Percentiles rank a stretch among this genome's conserved stretches.
Conservation (phyloP, 2,113 vertebrate species). For the Aptenodytes forsteri region DNA sequence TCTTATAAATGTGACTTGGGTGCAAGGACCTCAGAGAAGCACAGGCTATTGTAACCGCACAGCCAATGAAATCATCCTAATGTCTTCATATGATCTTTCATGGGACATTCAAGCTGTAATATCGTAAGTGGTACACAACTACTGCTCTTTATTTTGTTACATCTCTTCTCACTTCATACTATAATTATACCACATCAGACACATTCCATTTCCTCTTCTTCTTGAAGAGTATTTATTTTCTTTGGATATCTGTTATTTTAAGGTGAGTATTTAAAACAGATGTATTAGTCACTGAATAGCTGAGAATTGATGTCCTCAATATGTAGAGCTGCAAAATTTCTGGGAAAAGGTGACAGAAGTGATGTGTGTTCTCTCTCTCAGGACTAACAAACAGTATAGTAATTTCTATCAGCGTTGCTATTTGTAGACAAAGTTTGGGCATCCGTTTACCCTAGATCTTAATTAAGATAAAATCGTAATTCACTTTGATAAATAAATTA, state of each 20-base stretch:
- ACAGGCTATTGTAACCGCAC: background rate
- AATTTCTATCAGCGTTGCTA: background rate
- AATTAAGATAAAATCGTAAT: background rate
- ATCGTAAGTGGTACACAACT: background rate
- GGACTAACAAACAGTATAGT: background rate
- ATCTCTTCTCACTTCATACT: background rate
- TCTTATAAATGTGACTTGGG: background rate
- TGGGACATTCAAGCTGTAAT: background rate
- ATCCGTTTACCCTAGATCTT: background rate
- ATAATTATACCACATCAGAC: background rate
- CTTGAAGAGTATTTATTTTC: background rate
- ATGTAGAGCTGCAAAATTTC: background rate
- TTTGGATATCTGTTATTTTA: background rate
- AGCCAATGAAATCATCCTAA: background rate
- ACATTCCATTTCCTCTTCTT: background rate
- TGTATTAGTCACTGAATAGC: background rate
- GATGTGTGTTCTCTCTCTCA: background rate
- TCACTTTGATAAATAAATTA: background rate
- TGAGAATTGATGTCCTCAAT: background rate
- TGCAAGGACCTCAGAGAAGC: background rate
- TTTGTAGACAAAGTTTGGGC: background rate
- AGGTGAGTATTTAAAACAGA: background rate
- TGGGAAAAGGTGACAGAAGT: background rate
- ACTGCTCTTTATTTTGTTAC: background rate
- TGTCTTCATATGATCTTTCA: background rate